These are phyloP conservation scores for Campylomormyrus numenius DNA, from an alignment of 2,113 vertebrate species.

Conservation along the genomic window DNA sequence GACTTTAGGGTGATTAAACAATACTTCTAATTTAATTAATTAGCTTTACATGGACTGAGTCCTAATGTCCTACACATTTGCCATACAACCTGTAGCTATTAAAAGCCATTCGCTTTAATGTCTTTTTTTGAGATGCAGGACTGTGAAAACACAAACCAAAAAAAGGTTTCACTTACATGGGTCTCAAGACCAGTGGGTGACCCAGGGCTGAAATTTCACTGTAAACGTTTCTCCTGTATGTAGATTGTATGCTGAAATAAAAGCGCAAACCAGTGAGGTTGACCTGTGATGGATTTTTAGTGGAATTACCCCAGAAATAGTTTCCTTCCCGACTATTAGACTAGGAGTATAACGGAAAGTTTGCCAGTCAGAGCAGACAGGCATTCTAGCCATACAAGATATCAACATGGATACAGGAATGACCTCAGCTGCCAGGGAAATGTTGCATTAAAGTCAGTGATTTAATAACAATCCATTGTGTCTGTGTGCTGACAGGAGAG, in stretches of 20 bases:
- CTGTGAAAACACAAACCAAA: neutral
- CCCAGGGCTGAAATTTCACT: neutral
- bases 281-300: neutral
- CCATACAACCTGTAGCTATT: neutral
- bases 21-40: neutral
- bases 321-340: neutral
- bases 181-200: neutral
- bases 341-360: neutral
- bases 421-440: neutral
- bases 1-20: neutral
- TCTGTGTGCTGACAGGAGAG: neutral
- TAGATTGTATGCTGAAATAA: neutral
- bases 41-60: neutral
- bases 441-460: neutral
- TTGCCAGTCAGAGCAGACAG: neutral
- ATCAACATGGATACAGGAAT: neutral
- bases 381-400: neutral
- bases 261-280: neutral
- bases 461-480: neutral
- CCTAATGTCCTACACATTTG: neutral
- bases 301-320: neutral
- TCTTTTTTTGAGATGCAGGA: neutral
- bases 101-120: neutral
- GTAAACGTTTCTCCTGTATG: neutral
- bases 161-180: neutral